These are phyloP conservation scores for Dryas iulia DNA, from an alignment of 1,140 invertebrate genomes.

Conservation along the genomic window DNA sequence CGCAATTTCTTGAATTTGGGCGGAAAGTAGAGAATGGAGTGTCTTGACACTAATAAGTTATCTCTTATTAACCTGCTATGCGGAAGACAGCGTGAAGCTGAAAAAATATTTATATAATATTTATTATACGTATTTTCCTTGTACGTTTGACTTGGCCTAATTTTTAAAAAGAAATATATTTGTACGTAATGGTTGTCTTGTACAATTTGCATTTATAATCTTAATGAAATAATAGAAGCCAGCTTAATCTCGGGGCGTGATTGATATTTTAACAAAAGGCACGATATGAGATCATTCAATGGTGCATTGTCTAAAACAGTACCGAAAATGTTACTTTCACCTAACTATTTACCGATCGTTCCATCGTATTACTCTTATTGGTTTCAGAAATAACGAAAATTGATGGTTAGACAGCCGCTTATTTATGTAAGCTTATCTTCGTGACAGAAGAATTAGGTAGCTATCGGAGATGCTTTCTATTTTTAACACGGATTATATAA, in stretches of 20 bases:
- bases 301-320: slow-evolving; percentile 51
- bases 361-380: slow-evolving; percentile 46
- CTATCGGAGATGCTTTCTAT: slow-evolving; percentile 30
- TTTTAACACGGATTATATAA: slow-evolving; percentile 24
- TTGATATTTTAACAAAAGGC: slow-evolving; percentile 34
- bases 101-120: no score
- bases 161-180: no score
- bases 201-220: not conserved
- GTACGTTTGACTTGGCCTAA: no score
- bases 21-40: no score
- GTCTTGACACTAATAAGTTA: no score
- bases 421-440: slow-evolving; percentile 64
- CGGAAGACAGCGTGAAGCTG: no score
- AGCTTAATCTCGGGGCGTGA: slow-evolving; percentile 10
- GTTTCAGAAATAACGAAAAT: slow-evolving; percentile 56
- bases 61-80: no score
- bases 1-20: no score
- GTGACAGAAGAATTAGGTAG: slow-evolving; percentile 32
- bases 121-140: no score
- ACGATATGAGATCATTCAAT: slow-evolving; percentile 39
- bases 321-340: slow-evolving; percentile 69
- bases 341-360: slow-evolving; percentile 50
- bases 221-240: not conserved
- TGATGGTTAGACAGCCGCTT: slow-evolving; percentile 49
- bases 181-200: no score